Conservation (phyloP, 2,888 invertebrate genomes). For the Meghimatium bilineatum region DNA sequence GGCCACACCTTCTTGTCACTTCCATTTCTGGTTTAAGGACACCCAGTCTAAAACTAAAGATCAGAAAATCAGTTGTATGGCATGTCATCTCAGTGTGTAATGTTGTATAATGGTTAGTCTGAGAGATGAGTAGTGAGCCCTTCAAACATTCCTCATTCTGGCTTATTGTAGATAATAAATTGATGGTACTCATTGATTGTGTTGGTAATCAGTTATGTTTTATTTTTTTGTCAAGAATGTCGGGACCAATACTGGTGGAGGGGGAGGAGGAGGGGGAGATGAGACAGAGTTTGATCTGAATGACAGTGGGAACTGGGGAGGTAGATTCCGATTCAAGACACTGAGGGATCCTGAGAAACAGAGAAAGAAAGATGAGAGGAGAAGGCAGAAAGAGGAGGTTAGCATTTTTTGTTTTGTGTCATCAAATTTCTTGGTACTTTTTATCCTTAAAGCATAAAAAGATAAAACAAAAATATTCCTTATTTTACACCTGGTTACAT, state of each 20-base stretch:
- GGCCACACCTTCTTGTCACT: no score
- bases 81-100: no score
- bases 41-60: no score
- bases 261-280: slow-evolving; percentile 37
- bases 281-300: slow-evolving; percentile 62
- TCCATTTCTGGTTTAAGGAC: no score
- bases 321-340: slow-evolving; percentile 59
- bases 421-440: neutral
- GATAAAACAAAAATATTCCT: no score
- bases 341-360: slow-evolving; percentile 59
- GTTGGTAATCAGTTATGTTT: neutral
- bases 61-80: no score
- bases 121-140: no score
- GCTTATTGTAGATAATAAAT: no score
- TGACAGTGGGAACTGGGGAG: slow-evolving; percentile 64
- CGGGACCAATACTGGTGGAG: slow-evolving; percentile 36
- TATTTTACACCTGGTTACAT: no score
- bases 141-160: neutral
- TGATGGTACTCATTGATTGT: neutral
- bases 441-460: no score
- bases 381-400: slow-evolving; percentile 79
- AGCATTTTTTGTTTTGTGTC: slow-evolving; percentile 34
- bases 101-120: no score
- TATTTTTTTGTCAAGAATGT: slow-evolving; percentile 8
- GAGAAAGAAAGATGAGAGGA: slow-evolving; percentile 76